These are phyloP conservation scores for Thalpophila matura DNA, from an alignment of 2,888 invertebrate genomes.

Conservation along the genomic window DNA sequence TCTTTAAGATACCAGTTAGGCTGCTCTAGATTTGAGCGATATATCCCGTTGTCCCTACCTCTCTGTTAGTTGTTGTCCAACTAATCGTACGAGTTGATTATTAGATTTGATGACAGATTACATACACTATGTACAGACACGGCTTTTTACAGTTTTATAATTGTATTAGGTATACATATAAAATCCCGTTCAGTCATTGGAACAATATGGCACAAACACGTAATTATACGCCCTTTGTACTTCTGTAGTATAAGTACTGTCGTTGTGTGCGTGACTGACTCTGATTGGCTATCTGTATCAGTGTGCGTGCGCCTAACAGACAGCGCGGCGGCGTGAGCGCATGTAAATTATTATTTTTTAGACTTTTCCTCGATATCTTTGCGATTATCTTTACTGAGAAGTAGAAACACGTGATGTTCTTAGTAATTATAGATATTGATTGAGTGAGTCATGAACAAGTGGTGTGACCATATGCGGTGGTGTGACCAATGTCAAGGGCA, in stretches of 20 bases:
- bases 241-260: constrained; percentile 3
- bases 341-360: constrained; percentile 19
- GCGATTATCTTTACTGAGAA: constrained; percentile 22
- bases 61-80: too few species aligned
- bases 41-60: too few species aligned
- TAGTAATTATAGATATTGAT: constrained; percentile 13
- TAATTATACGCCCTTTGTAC: too few species aligned
- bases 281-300: constrained; percentile 15
- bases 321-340: constrained; percentile 54
- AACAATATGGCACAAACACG: too few species aligned
- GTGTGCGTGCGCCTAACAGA: constrained; percentile 42
- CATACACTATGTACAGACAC: too few species aligned
- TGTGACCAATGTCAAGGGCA: neutral
- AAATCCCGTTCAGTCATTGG: too few species aligned
- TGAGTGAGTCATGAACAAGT: constrained; percentile 4
- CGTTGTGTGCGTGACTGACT: neutral
- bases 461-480: constrained; percentile 13
- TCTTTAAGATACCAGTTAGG: too few species aligned
- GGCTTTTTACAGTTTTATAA: too few species aligned
- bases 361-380: constrained; percentile 37
- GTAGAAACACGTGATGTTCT: constrained; percentile 7
- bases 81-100: too few species aligned
- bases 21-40: too few species aligned
- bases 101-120: too few species aligned
- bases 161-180: too few species aligned